Conservation (phyloP, 1,140 invertebrate genomes). For the Drosophila yakuba region DNA sequence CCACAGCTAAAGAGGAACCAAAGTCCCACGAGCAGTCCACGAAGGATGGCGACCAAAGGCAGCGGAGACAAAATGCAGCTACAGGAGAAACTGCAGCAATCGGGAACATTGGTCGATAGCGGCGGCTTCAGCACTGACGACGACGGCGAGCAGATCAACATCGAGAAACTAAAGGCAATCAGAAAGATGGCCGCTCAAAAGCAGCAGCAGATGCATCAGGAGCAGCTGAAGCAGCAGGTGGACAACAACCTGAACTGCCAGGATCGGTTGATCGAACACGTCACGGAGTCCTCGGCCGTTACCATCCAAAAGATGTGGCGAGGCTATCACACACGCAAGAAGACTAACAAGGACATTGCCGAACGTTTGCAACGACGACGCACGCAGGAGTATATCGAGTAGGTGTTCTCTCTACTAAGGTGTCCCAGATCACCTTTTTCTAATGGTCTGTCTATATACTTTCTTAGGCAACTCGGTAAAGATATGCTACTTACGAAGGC, state of each 20-base stretch:
- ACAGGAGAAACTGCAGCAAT: slow-evolving; percentile 23
- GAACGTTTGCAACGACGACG: slow-evolving; percentile 92
- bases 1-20: slow-evolving; percentile 71
- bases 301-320: slow-evolving; percentile 95
- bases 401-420: slow-evolving; percentile 69
- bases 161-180: slow-evolving; percentile 85
- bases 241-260: slow-evolving; percentile 59
- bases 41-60: slow-evolving; percentile 36
- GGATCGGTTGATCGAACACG: slow-evolving; percentile 68
- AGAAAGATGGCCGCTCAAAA: slow-evolving; percentile 84
- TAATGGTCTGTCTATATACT: neutral
- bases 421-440: neutral
- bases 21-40: slow-evolving; percentile 74
- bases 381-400: slow-evolving; percentile 95
- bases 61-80: slow-evolving; percentile 25
- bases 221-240: slow-evolving; percentile 53
- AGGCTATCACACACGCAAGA: slow-evolving; percentile 92
- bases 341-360: slow-evolving; percentile 89
- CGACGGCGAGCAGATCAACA: slow-evolving; percentile 83
- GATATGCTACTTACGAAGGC: slow-evolving; percentile 93
- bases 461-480: slow-evolving; percentile 89
- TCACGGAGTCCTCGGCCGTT: slow-evolving; percentile 87
- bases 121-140: slow-evolving; percentile 76
- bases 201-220: slow-evolving; percentile 54
- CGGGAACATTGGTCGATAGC: slow-evolving; percentile 31